Evolutionary conservation across 2,797 vertebrate species (phyloP), one percentile per base, ranked within the genome.

Genomic region (Anas georgica): DNA sequence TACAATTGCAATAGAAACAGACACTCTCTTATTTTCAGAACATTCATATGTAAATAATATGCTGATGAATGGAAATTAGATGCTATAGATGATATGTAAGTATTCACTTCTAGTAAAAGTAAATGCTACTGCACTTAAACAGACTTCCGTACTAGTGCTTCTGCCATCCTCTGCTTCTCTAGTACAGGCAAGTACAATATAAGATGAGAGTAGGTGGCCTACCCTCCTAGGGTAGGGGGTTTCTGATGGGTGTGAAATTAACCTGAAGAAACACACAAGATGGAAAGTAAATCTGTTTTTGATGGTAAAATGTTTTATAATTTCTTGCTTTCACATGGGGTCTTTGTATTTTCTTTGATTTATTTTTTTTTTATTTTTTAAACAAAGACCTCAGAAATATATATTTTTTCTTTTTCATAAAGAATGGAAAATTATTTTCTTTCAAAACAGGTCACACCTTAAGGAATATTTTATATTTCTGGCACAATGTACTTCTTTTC

Each of bases 61-160:
- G 97, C 95, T 98, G 97, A 98, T 97, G 87, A 97, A 98, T 98
- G 97, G 97, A 98, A 98, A 98, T 98, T 82, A 98, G 97, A 98
- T 97, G 93, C 97, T 97, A 91, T 82, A 94, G 93, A 93, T 96
- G 94, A 97, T 95, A 96, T 56, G 31, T 96, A 97, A 97, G 74
- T 52, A 96, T 96, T 94, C 92, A 88, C 84, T 90, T 93, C 95
- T 94, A 94, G 52, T 93, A 96, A 95, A 96, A 96, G 90, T 79
- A 94, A 91, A 97, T 83, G 83, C 90, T 95, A 81, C 76, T 91
- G 96, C 89, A 90, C 67, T 96, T 84, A 75, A 83, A 91, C 74
- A 95, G 94, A 91, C 86, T 84, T 86, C 63, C 84, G n/a, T 69
- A 66, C 80, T 72, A 90, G 39, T 11, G 52, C 55, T 81, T 79